Evolutionary conservation across 2,113 vertebrate genomes (phyloP).

Genomic region (Gasterosteus nipponicus): DNA sequence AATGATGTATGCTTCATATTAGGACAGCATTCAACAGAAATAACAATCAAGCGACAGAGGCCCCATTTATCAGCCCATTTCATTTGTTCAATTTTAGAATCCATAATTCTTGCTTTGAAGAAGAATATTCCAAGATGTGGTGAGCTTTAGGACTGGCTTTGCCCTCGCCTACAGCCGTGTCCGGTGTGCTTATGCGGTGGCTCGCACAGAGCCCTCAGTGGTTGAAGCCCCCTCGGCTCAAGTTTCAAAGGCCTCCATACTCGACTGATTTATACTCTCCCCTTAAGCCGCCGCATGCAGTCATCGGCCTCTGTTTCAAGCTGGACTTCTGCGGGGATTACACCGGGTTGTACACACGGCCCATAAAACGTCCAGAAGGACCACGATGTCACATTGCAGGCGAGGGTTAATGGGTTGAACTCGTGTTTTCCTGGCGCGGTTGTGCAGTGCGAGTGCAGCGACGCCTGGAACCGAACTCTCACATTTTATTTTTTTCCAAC

Average conservation of each 20-base stretch:
- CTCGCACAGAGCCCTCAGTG: constrained; percentile 29
- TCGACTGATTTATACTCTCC: constrained; percentile 71
- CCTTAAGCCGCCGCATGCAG: constrained; percentile 62
- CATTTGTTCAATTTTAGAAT: background rate
- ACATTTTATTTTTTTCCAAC: background rate
- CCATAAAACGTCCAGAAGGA: constrained; percentile 59
- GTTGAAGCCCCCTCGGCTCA: constrained; percentile 55
- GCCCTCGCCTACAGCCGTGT: constrained; percentile 32
- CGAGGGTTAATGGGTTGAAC: constrained; percentile 48
- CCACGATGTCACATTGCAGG: constrained; percentile 21
- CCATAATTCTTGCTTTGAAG: background rate
- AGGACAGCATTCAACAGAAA: constrained; percentile 2
- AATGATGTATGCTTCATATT: background rate
- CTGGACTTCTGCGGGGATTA: constrained; percentile 57
- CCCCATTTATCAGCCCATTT: background rate
- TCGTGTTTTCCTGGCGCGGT: constrained; percentile 15
- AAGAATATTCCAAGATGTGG: background rate
- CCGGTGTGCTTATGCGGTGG: constrained; percentile 24
- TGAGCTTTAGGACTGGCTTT: constrained; percentile 25
- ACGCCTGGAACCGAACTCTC: constrained; percentile 6
- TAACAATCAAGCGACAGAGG: background rate
- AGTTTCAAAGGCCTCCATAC: constrained; percentile 73
- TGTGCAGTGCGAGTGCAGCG: background rate
- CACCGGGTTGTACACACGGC: constrained; percentile 41
- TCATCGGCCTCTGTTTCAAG: constrained; percentile 62